These are phyloP conservation scores for Sebastes minor DNA, from an alignment of 2,797 vertebrate species.

Conservation along the genomic window DNA sequence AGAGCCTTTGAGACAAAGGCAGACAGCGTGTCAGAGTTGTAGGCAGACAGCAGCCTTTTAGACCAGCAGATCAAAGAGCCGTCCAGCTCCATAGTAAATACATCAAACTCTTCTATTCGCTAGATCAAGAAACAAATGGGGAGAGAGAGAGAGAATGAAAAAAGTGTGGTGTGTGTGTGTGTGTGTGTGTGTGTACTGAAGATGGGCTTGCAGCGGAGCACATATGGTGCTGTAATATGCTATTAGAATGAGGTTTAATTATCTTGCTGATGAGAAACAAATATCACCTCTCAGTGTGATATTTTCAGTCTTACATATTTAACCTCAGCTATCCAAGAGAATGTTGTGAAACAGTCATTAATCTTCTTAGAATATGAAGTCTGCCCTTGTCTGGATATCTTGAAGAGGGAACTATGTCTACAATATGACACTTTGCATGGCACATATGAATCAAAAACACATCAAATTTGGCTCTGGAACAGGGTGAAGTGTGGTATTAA, in stretches of 20 bases:
- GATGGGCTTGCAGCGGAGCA: neutral
- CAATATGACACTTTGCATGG: neutral
- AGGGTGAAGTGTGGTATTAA: neutral
- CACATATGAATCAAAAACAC: neutral
- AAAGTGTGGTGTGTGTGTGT: neutral
- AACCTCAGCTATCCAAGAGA: neutral
- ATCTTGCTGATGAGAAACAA: neutral
- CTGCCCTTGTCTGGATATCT: neutral
- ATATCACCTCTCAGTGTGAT: neutral
- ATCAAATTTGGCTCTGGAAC: neutral
- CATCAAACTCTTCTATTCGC: constrained; percentile 8
- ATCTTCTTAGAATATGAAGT: neutral
- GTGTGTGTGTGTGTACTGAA: neutral
- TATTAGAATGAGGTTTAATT: neutral
- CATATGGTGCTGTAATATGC: neutral
- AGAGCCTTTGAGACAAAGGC: constrained; percentile 13
- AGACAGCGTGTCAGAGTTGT: constrained; percentile 17
- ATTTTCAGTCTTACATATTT: neutral
- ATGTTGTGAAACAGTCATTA: neutral
- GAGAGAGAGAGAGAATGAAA: no score
- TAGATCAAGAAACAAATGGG: neutral
- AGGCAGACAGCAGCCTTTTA: constrained; percentile 33
- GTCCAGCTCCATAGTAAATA: constrained; percentile 5
- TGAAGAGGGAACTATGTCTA: neutral
- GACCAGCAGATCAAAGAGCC: constrained; percentile 41